phyloP scores from a whole-genome alignment of 2,888 invertebrate genomes.

The Synanthedon tipuliformis region DNA sequence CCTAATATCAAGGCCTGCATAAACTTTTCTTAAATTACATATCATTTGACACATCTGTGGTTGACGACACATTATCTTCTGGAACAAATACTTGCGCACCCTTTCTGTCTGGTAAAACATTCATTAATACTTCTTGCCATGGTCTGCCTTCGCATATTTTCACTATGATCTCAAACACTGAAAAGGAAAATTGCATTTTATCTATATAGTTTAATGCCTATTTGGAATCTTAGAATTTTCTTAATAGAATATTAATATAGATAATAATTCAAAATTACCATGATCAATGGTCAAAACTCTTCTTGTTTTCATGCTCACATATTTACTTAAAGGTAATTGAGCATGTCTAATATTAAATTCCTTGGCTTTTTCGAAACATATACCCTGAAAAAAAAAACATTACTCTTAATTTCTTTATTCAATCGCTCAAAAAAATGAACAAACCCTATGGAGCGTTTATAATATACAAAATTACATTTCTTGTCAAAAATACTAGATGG shows the following conservation, averaged over 20 bases:
- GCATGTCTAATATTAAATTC: conserved; percentile 84
- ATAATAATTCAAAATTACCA: conserved; percentile 61
- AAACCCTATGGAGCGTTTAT: no score
- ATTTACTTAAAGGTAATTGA: conserved; percentile 88
- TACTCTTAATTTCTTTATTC: no score
- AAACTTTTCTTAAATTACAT: no score
- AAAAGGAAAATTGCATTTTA: conserved; percentile 21
- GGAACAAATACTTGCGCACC: conserved; percentile 68
- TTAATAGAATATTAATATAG: no score
- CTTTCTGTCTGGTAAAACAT: conserved; percentile 82
- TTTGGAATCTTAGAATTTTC: not conserved
- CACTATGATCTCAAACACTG: conserved; percentile 87
- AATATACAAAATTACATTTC: no score
- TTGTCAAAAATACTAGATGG: no score
- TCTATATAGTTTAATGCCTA: not conserved
- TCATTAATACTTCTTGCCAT: conserved; percentile 84
- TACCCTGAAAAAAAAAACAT: conserved; percentile 68
- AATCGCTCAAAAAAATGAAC: no score
- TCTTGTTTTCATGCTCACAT: conserved; percentile 90
- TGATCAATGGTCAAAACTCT: conserved; percentile 97
- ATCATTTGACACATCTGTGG: conserved; percentile 22
- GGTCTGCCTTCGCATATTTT: conserved; percentile 79
- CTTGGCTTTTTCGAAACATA: conserved; percentile 85
- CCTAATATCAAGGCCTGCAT: no score
- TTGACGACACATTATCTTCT: conserved; percentile 16